Percentiles rank a stretch among this genome's conserved stretches.
phyloP scores from a whole-genome alignment of 1,140 invertebrate genomes.

The Saccostrea echinata region DNA sequence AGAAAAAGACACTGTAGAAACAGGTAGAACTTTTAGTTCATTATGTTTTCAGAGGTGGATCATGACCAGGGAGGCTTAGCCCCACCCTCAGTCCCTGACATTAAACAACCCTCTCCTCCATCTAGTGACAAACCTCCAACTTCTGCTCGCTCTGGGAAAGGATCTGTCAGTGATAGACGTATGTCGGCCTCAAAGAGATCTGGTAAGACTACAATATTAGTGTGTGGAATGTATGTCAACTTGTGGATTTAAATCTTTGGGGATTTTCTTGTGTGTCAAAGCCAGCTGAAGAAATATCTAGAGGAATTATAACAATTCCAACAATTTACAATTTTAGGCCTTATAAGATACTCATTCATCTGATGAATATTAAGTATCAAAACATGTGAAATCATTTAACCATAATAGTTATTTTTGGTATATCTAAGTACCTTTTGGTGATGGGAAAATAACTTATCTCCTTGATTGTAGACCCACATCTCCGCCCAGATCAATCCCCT shows the following conservation, averaged over 20 bases:
- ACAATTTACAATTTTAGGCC: no score
- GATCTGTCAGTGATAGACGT: slow-evolving; percentile 59
- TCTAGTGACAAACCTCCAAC: slow-evolving; percentile 64
- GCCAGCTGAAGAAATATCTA: background rate
- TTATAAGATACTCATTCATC: no score
- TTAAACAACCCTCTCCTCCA: slow-evolving; percentile 68
- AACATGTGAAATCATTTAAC: no score
- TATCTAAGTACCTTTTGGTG: no score
- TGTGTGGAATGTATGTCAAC: background rate
- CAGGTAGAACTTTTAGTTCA: background rate
- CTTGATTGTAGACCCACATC: slow-evolving; percentile 13
- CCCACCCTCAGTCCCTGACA: slow-evolving; percentile 64
- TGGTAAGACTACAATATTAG: slow-evolving; percentile 46
- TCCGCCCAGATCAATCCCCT: slow-evolving; percentile 10
- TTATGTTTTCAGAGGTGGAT: slow-evolving; percentile 41
- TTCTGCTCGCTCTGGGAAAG: slow-evolving; percentile 66
- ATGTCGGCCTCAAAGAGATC: slow-evolving; percentile 64
- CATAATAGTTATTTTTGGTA: no score
- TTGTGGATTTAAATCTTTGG: background rate
- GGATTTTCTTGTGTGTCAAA: background rate
- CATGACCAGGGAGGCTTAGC: slow-evolving; percentile 65
- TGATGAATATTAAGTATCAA: no score
- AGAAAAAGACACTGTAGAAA: background rate
- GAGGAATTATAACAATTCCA: no score
- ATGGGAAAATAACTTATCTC: background rate